Evolutionary conservation across 2,888 invertebrate genomes (phyloP), one percentile per base, ranked within the genome.

Genomic region (Mactromeris polynyma): DNA sequence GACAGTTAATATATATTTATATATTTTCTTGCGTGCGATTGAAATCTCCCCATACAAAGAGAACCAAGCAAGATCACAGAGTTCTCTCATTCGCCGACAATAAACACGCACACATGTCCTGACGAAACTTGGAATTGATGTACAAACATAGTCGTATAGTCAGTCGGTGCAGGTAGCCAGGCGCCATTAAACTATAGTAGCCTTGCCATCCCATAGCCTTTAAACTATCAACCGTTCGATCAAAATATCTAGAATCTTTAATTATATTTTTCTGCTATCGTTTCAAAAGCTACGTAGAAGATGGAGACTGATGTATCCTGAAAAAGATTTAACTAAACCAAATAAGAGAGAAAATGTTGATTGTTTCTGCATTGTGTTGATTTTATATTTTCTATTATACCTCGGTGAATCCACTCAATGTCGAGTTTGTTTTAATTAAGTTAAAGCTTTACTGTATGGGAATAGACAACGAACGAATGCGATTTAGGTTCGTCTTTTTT

Each of bases 1-100:
- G 36, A 73, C 73, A 9, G 73, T 73, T 73, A 73, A 73, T 73
- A 73, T 73, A 73, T 73, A 73, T 73, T 73, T 73, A 73, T 73
- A 73, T 73, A 73, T 73, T 73, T 73, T 73, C 33, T 73, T 36
- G 73, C 73, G 73, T 73, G 73, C 33, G 73, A 73, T 73, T 73
- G 73, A 17, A 73, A 73, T 73, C 73, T 33, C 17, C 19, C 26
- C 6, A 36, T 19, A 73, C 73, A 73, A 73, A 73, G 36, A 73
- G 73, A 33, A 33, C 36, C 73, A 73, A 36, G 19, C 73, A 33
- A 73, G 33, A 73, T 73, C 33, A 33, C 73, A 26, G 73, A 36
- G 36, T 73, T 73, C 36, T 2, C 58, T 58, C 58, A 33, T 33
- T 3, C 11, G 69, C 17, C 33, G 69, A 69, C 69, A 33, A 73